These are phyloP conservation scores for Procambarus virginalis DNA, from an alignment of 1,140 invertebrate species.

Conservation along the genomic window DNA sequence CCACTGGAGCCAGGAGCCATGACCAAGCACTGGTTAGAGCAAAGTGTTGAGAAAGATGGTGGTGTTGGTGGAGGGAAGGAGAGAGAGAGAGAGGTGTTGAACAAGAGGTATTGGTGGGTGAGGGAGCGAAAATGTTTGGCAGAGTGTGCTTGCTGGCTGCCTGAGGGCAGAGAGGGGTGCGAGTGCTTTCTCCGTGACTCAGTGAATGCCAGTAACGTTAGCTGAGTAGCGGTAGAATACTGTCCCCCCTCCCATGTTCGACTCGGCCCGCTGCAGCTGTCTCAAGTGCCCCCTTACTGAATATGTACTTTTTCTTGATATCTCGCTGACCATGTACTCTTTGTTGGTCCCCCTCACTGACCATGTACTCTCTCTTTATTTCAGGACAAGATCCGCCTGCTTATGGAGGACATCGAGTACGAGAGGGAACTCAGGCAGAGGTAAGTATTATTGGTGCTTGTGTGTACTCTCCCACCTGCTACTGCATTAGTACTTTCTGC, in stretches of 20 bases:
- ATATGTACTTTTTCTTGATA: too few species aligned
- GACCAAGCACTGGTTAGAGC: too few species aligned
- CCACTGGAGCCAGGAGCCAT: too few species aligned
- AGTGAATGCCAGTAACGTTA: neutral
- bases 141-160: neutral
- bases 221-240: neutral
- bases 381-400: constrained; percentile 97
- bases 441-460: constrained; percentile 79
- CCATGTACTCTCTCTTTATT: neutral
- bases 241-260: too few species aligned
- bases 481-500: neutral
- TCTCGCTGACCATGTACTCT: too few species aligned
- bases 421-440: constrained; percentile 97
- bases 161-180: neutral
- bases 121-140: neutral
- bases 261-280: too few species aligned
- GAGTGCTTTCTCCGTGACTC: neutral
- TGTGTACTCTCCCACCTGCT: neutral
- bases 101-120: neutral
- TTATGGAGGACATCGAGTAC: constrained; percentile 97
- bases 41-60: too few species aligned
- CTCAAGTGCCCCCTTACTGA: too few species aligned
- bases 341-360: neutral
- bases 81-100: neutral
- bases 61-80: too few species aligned